Percentiles rank a stretch among this genome's conserved stretches.
These are phyloP conservation scores for Thamnaconus septentrionalis DNA, from an alignment of 2,113 vertebrate species.

Conservation along the genomic window DNA sequence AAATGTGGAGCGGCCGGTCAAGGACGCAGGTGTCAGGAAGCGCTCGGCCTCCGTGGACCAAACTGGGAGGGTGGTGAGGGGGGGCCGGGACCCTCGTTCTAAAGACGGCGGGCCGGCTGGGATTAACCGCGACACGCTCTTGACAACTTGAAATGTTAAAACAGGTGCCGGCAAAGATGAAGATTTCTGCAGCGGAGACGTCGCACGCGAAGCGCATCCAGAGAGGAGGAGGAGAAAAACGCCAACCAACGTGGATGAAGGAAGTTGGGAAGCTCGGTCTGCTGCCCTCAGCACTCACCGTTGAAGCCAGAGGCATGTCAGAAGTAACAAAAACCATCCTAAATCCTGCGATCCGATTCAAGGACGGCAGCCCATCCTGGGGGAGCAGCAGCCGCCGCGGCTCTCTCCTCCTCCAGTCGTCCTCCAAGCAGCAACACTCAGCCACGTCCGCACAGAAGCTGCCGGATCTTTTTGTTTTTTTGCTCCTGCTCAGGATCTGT, in stretches of 20 bases:
- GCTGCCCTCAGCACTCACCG: conserved; percentile 70
- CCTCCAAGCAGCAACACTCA: conserved; percentile 14
- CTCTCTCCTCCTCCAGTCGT: conserved; percentile 22
- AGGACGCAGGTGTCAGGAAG: too few relatives aligned
- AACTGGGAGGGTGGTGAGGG: too few relatives aligned
- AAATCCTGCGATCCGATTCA: conserved; percentile 61
- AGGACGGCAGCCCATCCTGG: conserved; percentile 54
- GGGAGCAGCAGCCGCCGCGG: conserved; percentile 54
- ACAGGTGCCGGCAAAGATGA: too few relatives aligned
- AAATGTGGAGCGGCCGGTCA: too few relatives aligned
- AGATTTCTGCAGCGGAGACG: too few relatives aligned
- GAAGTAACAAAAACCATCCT: conserved; percentile 78
- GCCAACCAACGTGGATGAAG: neutral
- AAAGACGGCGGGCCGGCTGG: too few relatives aligned
- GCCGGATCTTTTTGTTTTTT: neutral
- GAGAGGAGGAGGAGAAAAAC: neutral
- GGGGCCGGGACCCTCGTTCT: too few relatives aligned
- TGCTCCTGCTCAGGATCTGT: too few relatives aligned
- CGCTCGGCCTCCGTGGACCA: too few relatives aligned
- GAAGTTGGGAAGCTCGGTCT: neutral
- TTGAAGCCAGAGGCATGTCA: conserved; percentile 76
- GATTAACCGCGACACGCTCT: too few relatives aligned
- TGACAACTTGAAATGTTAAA: too few relatives aligned
- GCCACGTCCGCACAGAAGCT: neutral
- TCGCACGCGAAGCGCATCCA: neutral